Conservation (phyloP, 1,140 invertebrate genomes). For the Drosophila pectinifera region DNA sequence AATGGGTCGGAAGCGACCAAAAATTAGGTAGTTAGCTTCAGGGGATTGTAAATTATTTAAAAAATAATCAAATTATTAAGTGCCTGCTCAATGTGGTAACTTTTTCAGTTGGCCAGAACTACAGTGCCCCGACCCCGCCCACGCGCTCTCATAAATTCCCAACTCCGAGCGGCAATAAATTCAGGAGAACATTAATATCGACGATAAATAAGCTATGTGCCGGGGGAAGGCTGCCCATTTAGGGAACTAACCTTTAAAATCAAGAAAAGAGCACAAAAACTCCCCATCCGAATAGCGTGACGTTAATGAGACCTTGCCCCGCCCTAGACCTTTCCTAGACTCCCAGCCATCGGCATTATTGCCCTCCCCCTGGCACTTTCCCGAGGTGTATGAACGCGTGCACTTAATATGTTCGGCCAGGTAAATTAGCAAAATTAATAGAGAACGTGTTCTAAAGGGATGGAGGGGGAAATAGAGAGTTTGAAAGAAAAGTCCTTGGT, state of each 20-base stretch:
- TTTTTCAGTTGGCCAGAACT: slow-evolving; percentile 40
- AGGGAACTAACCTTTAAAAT: slow-evolving; percentile 41
- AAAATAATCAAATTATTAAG: not conserved
- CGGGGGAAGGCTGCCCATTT: slow-evolving; percentile 5
- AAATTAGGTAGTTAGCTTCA: too few species aligned
- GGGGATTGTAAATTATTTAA: too few species aligned
- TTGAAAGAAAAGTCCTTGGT: not conserved
- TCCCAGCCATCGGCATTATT: not conserved
- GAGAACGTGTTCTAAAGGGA: slow-evolving; percentile 5
- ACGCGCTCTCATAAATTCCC: slow-evolving; percentile 24
- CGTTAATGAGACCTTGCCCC: slow-evolving; percentile 53
- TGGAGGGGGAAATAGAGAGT: not conserved
- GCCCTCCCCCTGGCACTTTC: not conserved
- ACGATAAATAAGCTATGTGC: slow-evolving; percentile 20
- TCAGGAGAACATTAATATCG: slow-evolving; percentile 63
- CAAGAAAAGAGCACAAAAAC: slow-evolving; percentile 19
- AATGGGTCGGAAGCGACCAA: not conserved
- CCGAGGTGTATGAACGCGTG: slow-evolving; percentile 42
- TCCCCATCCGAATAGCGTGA: slow-evolving; percentile 53
- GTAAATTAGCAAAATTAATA: slow-evolving; percentile 72
- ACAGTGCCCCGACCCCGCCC: not conserved
- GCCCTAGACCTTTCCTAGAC: not conserved
- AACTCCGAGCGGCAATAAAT: slow-evolving; percentile 60
- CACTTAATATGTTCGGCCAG: slow-evolving; percentile 67
- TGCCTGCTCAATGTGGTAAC: not conserved